These are phyloP conservation scores for Falco peregrinus DNA, from an alignment of 2,797 vertebrate species.

Conservation along the genomic window DNA sequence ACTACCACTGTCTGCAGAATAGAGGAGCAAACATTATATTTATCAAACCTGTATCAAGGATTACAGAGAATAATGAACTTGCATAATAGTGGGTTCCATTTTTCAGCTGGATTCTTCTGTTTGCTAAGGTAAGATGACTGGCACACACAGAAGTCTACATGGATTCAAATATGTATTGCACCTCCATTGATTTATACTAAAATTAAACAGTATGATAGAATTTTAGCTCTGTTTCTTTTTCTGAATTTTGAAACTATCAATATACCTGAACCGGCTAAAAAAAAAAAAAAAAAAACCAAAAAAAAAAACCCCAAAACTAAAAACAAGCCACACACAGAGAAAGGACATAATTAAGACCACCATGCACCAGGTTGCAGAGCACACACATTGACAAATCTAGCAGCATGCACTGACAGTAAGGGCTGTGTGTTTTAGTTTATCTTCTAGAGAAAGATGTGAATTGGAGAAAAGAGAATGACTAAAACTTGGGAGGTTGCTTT, in stretches of 20 bases:
- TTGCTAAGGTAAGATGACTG: neutral
- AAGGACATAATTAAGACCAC: neutral
- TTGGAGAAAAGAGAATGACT: neutral
- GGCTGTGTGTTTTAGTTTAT: neutral
- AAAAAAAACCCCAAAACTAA: neutral
- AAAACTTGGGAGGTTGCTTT: neutral
- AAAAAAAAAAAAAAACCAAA: neutral
- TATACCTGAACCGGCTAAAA: neutral
- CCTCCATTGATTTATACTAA: neutral
- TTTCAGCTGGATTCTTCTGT: neutral
- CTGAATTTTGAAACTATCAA: neutral
- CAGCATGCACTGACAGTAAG: neutral
- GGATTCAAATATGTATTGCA: neutral
- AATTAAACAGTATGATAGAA: neutral
- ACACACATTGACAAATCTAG: neutral
- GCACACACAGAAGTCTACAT: neutral
- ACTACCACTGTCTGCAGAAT: neutral
- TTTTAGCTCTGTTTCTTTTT: neutral
- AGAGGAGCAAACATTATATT: neutral
- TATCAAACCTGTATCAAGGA: neutral
- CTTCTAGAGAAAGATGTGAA: neutral
- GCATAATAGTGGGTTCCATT: neutral
- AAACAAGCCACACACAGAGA: neutral
- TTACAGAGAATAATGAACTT: neutral
- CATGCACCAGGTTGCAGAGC: neutral